phyloP scores from a whole-genome alignment of 1,140 invertebrate species.

The Plectrocnemia conspersa region DNA sequence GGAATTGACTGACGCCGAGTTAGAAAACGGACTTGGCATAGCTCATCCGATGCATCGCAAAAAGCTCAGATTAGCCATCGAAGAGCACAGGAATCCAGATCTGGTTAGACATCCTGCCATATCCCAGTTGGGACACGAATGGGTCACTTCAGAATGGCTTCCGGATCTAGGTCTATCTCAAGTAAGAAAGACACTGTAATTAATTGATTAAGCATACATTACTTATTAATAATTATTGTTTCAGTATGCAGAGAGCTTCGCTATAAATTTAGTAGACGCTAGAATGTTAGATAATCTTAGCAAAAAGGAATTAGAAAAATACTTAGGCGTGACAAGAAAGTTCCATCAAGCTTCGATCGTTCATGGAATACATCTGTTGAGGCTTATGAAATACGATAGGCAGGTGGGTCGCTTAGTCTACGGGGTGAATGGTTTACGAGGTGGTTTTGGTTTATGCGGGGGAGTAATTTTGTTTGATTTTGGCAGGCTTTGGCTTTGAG shows the following conservation, averaged over 20 bases:
- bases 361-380: conserved; percentile 83
- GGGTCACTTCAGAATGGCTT: conserved; percentile 89
- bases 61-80: conserved; percentile 89
- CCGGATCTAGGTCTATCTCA: conserved; percentile 82
- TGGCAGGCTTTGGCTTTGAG: conserved; percentile 77
- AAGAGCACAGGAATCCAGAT: conserved; percentile 81
- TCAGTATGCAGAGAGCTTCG: conserved; percentile 81
- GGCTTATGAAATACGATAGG: conserved; percentile 88
- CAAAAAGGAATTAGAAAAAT: conserved; percentile 91
- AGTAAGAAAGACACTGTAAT: too few relatives aligned
- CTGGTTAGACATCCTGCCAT: conserved; percentile 82
- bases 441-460: background rate
- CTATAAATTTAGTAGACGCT: conserved; percentile 87
- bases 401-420: conserved; percentile 59
- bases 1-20: conserved; percentile 81
- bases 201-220: conserved; percentile 13
- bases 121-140: conserved; percentile 79
- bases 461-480: conserved; percentile 1
- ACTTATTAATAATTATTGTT: conserved; percentile 22
- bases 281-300: conserved; percentile 86
- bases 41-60: conserved; percentile 87
- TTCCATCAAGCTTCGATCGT: conserved; percentile 92
- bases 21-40: conserved; percentile 82
- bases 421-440: background rate
- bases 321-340: conserved; percentile 83